Evolutionary conservation across 2,113 vertebrate species (phyloP).

Genomic region (Saguinus midas): DNA sequence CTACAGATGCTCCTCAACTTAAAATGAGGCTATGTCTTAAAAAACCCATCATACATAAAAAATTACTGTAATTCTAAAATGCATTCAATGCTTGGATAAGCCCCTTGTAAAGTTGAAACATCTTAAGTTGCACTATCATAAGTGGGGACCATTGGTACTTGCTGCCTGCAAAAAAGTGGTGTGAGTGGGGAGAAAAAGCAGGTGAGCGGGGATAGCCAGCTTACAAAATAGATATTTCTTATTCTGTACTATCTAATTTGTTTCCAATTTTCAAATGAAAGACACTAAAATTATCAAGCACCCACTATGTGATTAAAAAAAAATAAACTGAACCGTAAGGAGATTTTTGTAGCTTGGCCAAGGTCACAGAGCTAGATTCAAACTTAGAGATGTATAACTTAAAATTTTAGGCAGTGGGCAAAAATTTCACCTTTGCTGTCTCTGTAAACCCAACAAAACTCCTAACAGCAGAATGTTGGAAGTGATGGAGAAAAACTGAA

Average conservation of each 20-base stretch:
- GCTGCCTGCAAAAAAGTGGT: neutral
- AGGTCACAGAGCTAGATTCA: neutral
- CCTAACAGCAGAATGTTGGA: neutral
- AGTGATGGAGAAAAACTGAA: neutral
- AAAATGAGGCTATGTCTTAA: neutral
- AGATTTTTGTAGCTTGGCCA: neutral
- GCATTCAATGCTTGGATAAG: neutral
- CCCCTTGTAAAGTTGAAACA: neutral
- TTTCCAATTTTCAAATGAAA: neutral
- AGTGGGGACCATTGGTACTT: neutral
- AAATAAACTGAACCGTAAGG: neutral
- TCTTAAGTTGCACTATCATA: neutral
- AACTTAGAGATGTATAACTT: neutral
- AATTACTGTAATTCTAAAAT: neutral
- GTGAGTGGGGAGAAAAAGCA: neutral
- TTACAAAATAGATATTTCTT: neutral
- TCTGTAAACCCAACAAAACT: neutral
- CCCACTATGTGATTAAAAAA: neutral
- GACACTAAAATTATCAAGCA: neutral
- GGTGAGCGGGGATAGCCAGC: rapidly evolving
- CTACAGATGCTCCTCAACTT: neutral
- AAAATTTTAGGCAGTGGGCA: neutral
- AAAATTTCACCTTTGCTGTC: neutral
- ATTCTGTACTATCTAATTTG: neutral
- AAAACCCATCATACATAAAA: neutral